A percentile compares a stretch with the other conserved stretches of the same genome.
phyloP scores from a whole-genome alignment of 1,140 invertebrate species.

The Tenebrio molitor region DNA sequence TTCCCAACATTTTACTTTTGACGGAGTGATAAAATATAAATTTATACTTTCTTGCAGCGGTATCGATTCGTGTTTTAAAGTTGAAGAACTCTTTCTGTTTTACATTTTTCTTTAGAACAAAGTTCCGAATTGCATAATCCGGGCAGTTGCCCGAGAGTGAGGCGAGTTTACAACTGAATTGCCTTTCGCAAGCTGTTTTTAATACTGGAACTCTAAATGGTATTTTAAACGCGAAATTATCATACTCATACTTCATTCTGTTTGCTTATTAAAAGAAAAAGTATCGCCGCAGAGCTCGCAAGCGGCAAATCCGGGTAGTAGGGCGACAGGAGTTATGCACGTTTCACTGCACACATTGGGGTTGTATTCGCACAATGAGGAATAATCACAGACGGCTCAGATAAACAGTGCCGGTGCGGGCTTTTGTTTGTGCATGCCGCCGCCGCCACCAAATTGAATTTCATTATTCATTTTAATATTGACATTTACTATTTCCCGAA shows the following conservation, averaged over 20 bases:
- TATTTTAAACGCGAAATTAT: slow-evolving; percentile 27
- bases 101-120: slow-evolving; percentile 17
- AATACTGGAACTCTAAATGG: slow-evolving; percentile 12
- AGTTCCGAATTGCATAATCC: slow-evolving; percentile 29
- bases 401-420: slow-evolving; percentile 32
- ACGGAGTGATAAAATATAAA: not conserved
- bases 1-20: not conserved
- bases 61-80: slow-evolving; percentile 15
- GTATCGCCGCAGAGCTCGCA: not conserved
- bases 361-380: slow-evolving; percentile 39
- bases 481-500: slow-evolving; percentile 39
- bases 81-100: slow-evolving; percentile 14
- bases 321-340: slow-evolving; percentile 15
- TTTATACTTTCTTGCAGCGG: not conserved
- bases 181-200: slow-evolving; percentile 26
- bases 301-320: slow-evolving; percentile 11
- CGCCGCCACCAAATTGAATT: slow-evolving; percentile 40
- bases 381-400: slow-evolving; percentile 43
- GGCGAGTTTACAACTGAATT: slow-evolving; percentile 21
- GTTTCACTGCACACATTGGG: slow-evolving; percentile 35
- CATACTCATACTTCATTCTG: slow-evolving; percentile 25
- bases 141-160: slow-evolving; percentile 2
- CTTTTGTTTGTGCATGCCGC: slow-evolving; percentile 42
- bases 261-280: slow-evolving; percentile 35
- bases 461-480: slow-evolving; percentile 48